These are phyloP conservation scores for Athene cunicularia DNA, from an alignment of 2,113 vertebrate genomes.

Conservation along the genomic window DNA sequence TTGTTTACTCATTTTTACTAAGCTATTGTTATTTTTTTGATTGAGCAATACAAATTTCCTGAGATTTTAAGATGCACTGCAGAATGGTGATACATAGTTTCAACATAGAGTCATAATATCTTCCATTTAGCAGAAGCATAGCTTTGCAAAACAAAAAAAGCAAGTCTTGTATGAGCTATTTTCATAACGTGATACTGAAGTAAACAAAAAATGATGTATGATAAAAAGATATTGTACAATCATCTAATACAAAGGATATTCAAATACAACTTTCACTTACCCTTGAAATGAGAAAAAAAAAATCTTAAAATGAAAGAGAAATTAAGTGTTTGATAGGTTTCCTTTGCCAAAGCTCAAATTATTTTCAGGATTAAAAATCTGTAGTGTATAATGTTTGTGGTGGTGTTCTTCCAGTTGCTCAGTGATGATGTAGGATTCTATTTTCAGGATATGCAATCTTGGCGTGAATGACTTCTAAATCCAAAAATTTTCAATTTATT, in stretches of 20 bases:
- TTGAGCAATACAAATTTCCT: not conserved
- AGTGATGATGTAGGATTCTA: not conserved
- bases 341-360: not conserved
- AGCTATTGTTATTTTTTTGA: not conserved
- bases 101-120: not conserved
- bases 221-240: not conserved
- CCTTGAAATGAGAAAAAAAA: not conserved
- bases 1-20: not conserved
- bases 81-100: not conserved
- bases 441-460: not conserved
- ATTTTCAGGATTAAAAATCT: not conserved
- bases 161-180: not conserved
- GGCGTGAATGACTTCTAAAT: not conserved
- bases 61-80: not conserved
- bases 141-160: not conserved
- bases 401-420: not conserved
- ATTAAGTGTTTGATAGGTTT: not conserved
- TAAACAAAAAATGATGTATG: not conserved
- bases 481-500: not conserved
- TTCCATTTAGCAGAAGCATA: not conserved
- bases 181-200: not conserved
- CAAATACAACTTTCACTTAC: not conserved
- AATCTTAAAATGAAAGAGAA: not conserved
- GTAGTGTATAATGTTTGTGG: not conserved
- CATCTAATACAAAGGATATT: not conserved